phyloP scores from a whole-genome alignment of 2,888 invertebrate species.

The Ephialtes manifestator region DNA sequence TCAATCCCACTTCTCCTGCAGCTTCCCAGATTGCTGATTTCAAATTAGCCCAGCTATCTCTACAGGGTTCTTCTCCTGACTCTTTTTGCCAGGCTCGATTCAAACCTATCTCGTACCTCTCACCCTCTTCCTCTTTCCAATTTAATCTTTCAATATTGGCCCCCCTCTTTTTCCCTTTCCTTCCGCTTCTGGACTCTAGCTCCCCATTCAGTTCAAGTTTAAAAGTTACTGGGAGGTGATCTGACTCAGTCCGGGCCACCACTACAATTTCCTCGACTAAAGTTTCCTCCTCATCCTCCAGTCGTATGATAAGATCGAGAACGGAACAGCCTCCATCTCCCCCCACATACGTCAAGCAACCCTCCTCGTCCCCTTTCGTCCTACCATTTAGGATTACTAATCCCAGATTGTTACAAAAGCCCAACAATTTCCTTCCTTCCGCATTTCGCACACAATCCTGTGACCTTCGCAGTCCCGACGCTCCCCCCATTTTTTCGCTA shows the following conservation, averaged over 20 bases:
- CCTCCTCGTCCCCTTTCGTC: conserved; percentile 8
- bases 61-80: too few relatives aligned
- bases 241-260: neutral
- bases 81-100: too few relatives aligned
- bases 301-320: conserved; percentile 23
- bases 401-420: conserved; percentile 11
- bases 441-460: neutral
- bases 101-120: too few relatives aligned
- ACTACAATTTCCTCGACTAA: neutral
- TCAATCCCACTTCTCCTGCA: too few relatives aligned
- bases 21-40: too few relatives aligned
- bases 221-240: conserved; percentile 18
- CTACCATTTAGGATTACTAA: conserved; percentile 18
- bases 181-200: neutral
- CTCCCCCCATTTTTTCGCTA: neutral
- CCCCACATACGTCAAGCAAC: conserved; percentile 19
- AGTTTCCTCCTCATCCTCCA: conserved; percentile 31
- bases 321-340: conserved; percentile 22
- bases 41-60: too few relatives aligned
- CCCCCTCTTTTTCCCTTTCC: too few relatives aligned
- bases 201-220: neutral
- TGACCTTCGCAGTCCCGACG: neutral
- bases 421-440: conserved; percentile 5
- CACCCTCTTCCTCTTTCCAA: neutral
- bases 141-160: neutral